Evolutionary conservation across 2,888 invertebrate genomes (phyloP), one percentile per base, ranked within the genome.

Genomic region (Scaptodrosophila latifasciaeformis): DNA sequence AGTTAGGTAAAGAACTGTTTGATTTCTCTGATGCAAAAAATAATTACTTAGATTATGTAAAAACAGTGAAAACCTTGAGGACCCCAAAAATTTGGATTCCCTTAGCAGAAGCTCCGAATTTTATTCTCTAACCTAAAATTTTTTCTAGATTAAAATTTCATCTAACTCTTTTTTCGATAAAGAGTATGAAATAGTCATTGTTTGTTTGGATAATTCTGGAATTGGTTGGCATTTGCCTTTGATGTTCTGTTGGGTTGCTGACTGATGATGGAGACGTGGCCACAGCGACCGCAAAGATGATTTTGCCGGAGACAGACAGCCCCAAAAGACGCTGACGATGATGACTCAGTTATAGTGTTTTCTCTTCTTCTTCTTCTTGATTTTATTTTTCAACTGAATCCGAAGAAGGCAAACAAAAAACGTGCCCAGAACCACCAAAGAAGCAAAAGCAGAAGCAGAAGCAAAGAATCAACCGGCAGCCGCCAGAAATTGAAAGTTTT

Each of bases 401-500:
- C 52, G 48, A 34, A 56, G 37, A 34, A 50, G 46, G 51, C 27
- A 27, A 9, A 27, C 5, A 27, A 5, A 27, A 27, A 37, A 37
- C 37, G 17, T 15, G 7, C 7, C 18, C 13, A 5, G 37, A 34
- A 34, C 37, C 37, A 15, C n/a, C 5, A 39, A 18, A 6, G 12
- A 34, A 13, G 2, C 0, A 18, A 10, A 37, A 37, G 37, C 31
- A 31, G n/a, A 4, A 31, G 31, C 4, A 31, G 31, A 10, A 4
- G 10, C 9, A 31, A 5, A 37, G 17, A 17, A 24, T 7, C 4
- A 5, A 7, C 24, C 13, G 17, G 17, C 34, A 13, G 18, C 37
- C 44, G 43, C 29, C 67, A 46, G 59, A 67, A 67, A 67, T 47
- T 62, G 55, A 67, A 67, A 67, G 67, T 67, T 40, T 40, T 21